These are phyloP conservation scores for Saxicola maurus DNA, from an alignment of 2,797 vertebrate species.

Conservation along the genomic window DNA sequence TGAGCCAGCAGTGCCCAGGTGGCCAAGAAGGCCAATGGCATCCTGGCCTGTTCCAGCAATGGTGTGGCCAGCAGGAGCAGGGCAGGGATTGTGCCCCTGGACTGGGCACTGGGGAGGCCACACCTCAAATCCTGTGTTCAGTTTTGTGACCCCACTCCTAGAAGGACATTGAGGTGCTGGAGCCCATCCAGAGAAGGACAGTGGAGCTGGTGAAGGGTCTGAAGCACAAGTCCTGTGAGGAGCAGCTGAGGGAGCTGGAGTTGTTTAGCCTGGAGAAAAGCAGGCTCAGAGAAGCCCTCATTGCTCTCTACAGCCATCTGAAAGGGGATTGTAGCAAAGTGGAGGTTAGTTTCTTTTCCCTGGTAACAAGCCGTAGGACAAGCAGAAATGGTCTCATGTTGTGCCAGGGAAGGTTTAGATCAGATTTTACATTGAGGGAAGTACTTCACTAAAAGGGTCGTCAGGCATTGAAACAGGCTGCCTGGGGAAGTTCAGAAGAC, in stretches of 20 bases:
- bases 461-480: not conserved
- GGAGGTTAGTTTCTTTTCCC: not conserved
- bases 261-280: not conserved
- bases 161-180: not conserved
- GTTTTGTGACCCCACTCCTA: fast-evolving
- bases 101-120: fast-evolving
- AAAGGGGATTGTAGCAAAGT: not conserved
- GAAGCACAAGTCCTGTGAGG: not conserved
- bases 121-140: not conserved
- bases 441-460: not conserved
- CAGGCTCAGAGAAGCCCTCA: fast-evolving
- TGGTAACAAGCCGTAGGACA: not conserved
- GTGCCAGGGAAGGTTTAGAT: not conserved
- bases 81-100: not conserved
- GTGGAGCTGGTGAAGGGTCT: fast-evolving
- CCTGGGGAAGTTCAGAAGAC: not conserved
- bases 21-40: not conserved
- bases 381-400: not conserved
- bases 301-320: not conserved
- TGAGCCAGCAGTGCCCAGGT: not conserved
- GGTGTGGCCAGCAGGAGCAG: not conserved
- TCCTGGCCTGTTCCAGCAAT: not conserved
- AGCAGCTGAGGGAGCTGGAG: too few species aligned
- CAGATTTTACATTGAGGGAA: not conserved
- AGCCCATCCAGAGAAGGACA: not conserved